Base-by-base conservation (phyloP, 2,113 vertebrate genomes). In the Callorhinus ursinus region DNA sequence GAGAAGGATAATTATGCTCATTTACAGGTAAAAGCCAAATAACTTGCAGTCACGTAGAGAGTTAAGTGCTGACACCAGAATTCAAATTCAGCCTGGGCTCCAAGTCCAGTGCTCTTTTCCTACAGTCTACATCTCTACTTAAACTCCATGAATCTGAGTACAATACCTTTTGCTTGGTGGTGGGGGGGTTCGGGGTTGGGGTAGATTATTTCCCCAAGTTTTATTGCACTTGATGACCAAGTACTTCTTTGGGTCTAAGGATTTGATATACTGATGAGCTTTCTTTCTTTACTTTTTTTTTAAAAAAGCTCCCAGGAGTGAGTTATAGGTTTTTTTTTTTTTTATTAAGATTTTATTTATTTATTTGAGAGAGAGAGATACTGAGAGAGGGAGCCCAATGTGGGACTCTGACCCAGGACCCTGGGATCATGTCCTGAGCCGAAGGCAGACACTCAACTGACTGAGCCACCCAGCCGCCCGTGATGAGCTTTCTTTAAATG, bases 11-110 rank as follows among this genome's bases (percentile, higher is more conserved):
- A 69, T 83, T 88, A 46, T 85, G 5, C 14, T 96, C 36, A 81
- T 82, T 65, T 93, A 42, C 31, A 93, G 46, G 49, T 79, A 55
- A 96, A 90, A 90, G 77, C 46, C 84, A 81, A 82, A 51, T 80
- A 77, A 49, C 19, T 79, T 90, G 26, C 28, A 59, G 24, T 81
- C 19, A 16, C 13, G 6, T 26, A 42, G 19, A 76, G 13, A 87
- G 4, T 57, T 57, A 82, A 61, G n/a, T 69, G 33, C 9, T 3
- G 28, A 79, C 12, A 42, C 2, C 26, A 26, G 21, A 10, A 33
- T 90, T 77, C 77, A 88, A 51, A 76, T 31, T 79, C 67, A 84
- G 51, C 26, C 39, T 4, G 0, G 49, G 28, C 67, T 90, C 57
- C 53, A 77, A 42, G 36, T 39, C 76, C 14, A 16, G 0, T 36